phyloP scores from a whole-genome alignment of 2,113 vertebrate genomes.

The Pedetes capensis region DNA sequence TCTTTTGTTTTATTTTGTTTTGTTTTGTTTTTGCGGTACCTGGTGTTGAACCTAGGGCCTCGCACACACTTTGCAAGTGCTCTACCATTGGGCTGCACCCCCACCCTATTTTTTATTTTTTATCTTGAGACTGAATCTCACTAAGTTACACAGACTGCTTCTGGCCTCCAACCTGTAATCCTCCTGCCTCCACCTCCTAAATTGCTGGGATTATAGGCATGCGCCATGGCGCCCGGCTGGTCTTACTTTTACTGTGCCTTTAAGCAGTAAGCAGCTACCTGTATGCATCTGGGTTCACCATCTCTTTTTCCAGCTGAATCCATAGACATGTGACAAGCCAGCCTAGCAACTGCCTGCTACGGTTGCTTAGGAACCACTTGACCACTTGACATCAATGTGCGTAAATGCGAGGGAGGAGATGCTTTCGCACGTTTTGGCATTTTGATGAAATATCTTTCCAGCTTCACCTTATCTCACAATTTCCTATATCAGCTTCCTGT shows the following conservation, averaged over 20 bases:
- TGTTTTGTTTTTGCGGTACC: no score
- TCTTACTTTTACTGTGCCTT: not conserved
- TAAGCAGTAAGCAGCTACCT: not conserved
- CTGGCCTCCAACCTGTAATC: no score
- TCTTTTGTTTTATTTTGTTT: no score
- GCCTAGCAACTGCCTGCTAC: not conserved
- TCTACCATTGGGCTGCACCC: no score
- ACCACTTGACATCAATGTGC: constrained; percentile 28
- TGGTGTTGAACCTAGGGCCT: no score
- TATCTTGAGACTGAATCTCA: no score
- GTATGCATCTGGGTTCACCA: not conserved
- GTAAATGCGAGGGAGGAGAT: not conserved
- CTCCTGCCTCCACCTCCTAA: no score
- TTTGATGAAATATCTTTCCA: constrained; percentile 75
- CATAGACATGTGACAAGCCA: not conserved
- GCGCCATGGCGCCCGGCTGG: no score
- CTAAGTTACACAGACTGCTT: no score
- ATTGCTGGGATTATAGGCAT: no score
- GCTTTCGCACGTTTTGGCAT: constrained; percentile 59
- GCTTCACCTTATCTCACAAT: constrained; percentile 61
- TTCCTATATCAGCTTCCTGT: constrained; percentile 63
- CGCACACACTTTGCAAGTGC: no score
- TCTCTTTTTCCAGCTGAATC: not conserved
- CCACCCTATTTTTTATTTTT: no score
- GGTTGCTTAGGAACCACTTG: constrained; percentile 35